A percentile compares a stretch with the other conserved stretches of the same genome.
Evolutionary conservation across 2,113 vertebrate species (phyloP).

Genomic region (Vanacampus margaritifer): DNA sequence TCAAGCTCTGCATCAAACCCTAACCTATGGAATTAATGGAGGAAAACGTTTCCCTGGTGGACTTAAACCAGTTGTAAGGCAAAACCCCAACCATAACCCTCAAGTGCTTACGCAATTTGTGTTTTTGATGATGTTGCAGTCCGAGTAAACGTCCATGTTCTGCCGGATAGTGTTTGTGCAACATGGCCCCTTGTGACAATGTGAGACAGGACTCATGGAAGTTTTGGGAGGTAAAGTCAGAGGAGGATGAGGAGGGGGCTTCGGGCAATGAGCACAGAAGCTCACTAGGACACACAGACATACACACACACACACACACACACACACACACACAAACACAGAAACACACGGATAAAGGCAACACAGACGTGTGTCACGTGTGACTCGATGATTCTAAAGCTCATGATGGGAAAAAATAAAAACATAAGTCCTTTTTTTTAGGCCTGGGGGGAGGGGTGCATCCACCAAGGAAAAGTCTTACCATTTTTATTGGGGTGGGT

Average conservation of each 20-base stretch:
- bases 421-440: conserved; percentile 31
- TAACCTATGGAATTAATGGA: too few relatives aligned
- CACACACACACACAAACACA: conserved; percentile 54
- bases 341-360: conserved; percentile 65
- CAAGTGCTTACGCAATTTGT: not conserved
- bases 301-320: conserved; percentile 37
- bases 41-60: not conserved
- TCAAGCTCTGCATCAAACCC: too few relatives aligned
- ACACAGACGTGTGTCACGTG: conserved; percentile 51
- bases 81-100: not conserved
- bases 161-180: conserved; percentile 22
- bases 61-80: not conserved
- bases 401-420: conserved; percentile 57
- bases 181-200: conserved; percentile 61
- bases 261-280: conserved; percentile 19
- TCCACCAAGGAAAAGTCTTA: conserved; percentile 47
- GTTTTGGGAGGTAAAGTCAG: conserved; percentile 33
- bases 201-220: conserved; percentile 61
- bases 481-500: conserved; percentile 7
- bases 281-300: conserved; percentile 60
- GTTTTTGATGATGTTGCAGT: conserved; percentile 61
- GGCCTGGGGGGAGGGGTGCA: conserved; percentile 27
- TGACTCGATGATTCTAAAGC: conserved; percentile 25
- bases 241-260: conserved; percentile 16
- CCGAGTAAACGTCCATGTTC: conserved; percentile 60